Evolutionary conservation across 92 coral and sea anemone genomes (phyloP), one percentile per base, ranked within the genome.

Genomic region (Zoanthus sociatus): DNA sequence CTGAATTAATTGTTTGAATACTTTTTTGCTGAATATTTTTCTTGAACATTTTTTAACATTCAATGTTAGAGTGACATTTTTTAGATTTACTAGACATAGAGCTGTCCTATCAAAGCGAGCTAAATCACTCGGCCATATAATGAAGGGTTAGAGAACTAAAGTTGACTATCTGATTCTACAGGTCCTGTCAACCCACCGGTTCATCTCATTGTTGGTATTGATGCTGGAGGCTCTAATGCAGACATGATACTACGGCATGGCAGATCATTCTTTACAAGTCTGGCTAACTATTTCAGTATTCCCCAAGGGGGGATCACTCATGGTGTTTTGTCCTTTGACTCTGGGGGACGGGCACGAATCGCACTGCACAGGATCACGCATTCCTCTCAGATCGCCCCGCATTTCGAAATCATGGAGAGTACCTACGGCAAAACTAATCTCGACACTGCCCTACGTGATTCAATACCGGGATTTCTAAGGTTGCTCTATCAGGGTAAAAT

Each of bases 241-340:
- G 76, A 87, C 33, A 63, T 71, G 26, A 89, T 90, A 46, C 78
- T 95, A 9, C 78, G 78, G 64, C 84, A 91, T 87, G 87, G 93
- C 30, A 87, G 93, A 86, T 79, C 91, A 26, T 97, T 97, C 90
- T 91, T 93, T 76, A 94, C 79, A 73, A 88, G 92, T 82, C 85
- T 97, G 64, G 90, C 96, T 1, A 97, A 93, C 92, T 94, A 91
- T 87, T 97, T 97, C 89, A 66, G 83, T 30, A 90, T 97, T 21
- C 93, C 98, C 26, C 82, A 78, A 1, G 93, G 82, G n/a, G 95
- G 97, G 47, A 89, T 95, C 44, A 82, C 94, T 3, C 93, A 95
- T 32, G 96, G 98, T 3, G 83, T 92, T 68, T 94, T 97, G 56
- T 81, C 92, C 82, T 92, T 92, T 63, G 88, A 79, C 61, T 84